phyloP scores from a whole-genome alignment of 2,797 vertebrate genomes.

The Tadarida brasiliensis region DNA sequence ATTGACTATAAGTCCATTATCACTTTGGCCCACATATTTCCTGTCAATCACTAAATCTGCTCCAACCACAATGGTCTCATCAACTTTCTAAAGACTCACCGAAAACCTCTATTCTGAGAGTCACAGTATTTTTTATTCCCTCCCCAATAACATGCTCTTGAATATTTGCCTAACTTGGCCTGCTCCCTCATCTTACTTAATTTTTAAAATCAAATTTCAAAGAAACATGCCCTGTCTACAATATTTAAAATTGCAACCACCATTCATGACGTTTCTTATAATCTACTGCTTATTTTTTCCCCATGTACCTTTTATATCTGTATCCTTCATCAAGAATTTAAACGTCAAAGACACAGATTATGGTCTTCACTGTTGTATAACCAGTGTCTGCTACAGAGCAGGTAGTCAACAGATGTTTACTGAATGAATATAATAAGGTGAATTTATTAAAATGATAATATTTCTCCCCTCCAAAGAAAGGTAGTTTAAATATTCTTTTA shows the following conservation, averaged over 20 bases:
- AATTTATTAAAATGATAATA: background rate
- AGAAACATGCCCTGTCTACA: background rate
- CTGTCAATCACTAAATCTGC: background rate
- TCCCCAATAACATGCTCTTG: background rate
- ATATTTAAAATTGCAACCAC: background rate
- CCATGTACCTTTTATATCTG: background rate
- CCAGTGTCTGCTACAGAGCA: background rate
- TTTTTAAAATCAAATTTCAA: background rate
- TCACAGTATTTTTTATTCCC: background rate
- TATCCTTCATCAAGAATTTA: background rate
- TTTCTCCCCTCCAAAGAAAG: background rate
- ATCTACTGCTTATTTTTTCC: background rate
- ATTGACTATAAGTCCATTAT: background rate
- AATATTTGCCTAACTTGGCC: background rate
- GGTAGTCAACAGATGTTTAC: background rate
- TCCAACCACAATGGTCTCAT: background rate
- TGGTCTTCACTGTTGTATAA: background rate
- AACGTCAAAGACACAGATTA: background rate
- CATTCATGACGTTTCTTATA: background rate
- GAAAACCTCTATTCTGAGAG: background rate
- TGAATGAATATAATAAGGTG: background rate
- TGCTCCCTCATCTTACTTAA: background rate
- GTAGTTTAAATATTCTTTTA: conserved; percentile 21
- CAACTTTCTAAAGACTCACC: background rate
- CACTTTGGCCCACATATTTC: background rate